phyloP scores from a whole-genome alignment of 2,797 vertebrate genomes.

The Momotus momota region DNA sequence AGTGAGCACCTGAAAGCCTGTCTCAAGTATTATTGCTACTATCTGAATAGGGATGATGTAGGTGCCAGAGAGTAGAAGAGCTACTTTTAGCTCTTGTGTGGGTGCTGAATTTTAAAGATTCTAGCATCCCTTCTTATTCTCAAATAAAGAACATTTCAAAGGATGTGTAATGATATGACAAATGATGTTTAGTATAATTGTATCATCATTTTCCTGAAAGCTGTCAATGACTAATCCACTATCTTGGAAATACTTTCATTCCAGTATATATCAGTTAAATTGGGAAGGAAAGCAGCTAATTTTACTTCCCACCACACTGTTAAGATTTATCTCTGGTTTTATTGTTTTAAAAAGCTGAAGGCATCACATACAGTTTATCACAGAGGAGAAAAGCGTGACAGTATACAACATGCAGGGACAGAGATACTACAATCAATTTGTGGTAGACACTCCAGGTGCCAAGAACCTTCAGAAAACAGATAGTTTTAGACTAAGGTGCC shows the following conservation, averaged over 20 bases:
- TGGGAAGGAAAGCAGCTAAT: not conserved
- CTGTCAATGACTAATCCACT: slow-evolving; percentile 21
- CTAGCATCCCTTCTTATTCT: not conserved
- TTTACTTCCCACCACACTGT: not conserved
- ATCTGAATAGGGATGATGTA: not conserved
- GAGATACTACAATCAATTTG: not conserved
- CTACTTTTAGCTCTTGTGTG: not conserved
- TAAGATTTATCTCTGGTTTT: not conserved
- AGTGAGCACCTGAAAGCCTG: not conserved
- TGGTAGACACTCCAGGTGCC: not conserved
- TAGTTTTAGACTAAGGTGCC: not conserved
- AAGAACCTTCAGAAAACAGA: not conserved
- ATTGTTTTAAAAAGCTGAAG: not conserved
- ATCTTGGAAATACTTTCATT: not conserved
- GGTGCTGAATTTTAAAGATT: slow-evolving; percentile 9
- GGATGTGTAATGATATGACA: not conserved
- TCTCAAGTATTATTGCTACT: not conserved
- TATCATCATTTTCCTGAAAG: slow-evolving; percentile 30
- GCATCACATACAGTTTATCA: not conserved
- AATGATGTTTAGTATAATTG: slow-evolving; percentile 1
- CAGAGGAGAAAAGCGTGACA: not conserved
- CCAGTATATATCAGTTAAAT: not conserved
- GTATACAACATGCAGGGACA: not conserved
- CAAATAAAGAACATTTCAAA: not conserved
- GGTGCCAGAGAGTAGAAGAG: not conserved